Evolutionary conservation across 1,140 invertebrate species (phyloP).

Genomic region (Drusus annulatus): DNA sequence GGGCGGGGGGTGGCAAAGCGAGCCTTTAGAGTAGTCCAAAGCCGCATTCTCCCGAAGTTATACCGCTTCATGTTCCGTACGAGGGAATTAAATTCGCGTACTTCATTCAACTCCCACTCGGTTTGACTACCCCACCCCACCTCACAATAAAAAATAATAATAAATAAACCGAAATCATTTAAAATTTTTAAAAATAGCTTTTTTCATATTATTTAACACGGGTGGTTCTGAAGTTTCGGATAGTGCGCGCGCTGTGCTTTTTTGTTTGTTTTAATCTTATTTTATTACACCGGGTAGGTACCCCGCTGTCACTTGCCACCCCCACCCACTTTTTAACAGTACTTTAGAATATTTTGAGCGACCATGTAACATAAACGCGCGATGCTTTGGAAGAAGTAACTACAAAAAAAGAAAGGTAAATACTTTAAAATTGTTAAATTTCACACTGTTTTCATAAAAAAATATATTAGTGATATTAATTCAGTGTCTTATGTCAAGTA

Average conservation of each 20-base stretch:
- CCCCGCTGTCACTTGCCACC: neutral
- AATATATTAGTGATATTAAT: too few relatives aligned
- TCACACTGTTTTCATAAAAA: too few relatives aligned
- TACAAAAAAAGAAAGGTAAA: too few relatives aligned
- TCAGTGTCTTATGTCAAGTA: too few relatives aligned
- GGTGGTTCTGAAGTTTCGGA: conserved; percentile 1
- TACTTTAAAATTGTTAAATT: too few relatives aligned
- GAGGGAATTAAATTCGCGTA: conserved; percentile 36
- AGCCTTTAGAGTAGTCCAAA: conserved; percentile 37
- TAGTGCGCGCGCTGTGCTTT: conserved; percentile 14
- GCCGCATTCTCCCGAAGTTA: conserved; percentile 44
- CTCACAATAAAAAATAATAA: conserved; percentile 1
- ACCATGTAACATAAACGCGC: neutral
- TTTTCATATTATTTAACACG: neutral
- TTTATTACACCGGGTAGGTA: conserved; percentile 29
- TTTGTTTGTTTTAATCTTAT: conserved; percentile 40
- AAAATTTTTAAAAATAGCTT: neutral
- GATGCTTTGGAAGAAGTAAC: neutral
- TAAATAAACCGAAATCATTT: neutral
- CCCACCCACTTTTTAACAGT: conserved; percentile 3
- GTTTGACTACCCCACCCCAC: neutral
- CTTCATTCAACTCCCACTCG: conserved; percentile 20
- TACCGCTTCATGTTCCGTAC: conserved; percentile 35
- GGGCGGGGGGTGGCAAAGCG: conserved; percentile 23
- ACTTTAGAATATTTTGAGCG: conserved; percentile 2